Conservation (phyloP, 2,888 invertebrate species). For the Euphydryas editha region DNA sequence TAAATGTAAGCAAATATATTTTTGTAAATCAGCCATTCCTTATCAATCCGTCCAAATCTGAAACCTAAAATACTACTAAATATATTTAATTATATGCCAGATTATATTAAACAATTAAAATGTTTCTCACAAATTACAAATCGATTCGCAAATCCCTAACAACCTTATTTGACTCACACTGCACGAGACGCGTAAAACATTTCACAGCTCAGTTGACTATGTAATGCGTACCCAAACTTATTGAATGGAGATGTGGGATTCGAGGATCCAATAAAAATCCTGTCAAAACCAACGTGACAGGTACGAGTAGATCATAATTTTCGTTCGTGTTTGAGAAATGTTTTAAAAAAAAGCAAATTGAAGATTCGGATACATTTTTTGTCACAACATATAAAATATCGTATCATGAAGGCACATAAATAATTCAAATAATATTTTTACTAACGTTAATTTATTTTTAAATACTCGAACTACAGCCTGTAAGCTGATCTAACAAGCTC, state of each 20-base stretch:
- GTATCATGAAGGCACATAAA: too few relatives aligned
- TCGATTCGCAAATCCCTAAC: neutral
- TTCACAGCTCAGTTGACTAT: constrained; percentile 68
- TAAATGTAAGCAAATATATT: too few relatives aligned
- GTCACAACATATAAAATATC: too few relatives aligned
- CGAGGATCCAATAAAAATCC: constrained; percentile 77
- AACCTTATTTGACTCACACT: constrained; percentile 43
- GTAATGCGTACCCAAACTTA: constrained; percentile 74
- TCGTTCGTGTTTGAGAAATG: constrained; percentile 4
- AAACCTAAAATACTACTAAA: too few relatives aligned
- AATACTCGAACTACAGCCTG: too few relatives aligned
- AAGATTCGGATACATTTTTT: neutral
- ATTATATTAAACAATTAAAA: too few relatives aligned
- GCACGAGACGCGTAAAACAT: constrained; percentile 57
- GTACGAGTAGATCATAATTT: constrained; percentile 34
- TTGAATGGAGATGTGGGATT: constrained; percentile 74
- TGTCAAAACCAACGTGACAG: constrained; percentile 69
- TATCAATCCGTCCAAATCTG: too few relatives aligned
- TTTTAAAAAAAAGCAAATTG: neutral
- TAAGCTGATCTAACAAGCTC: too few relatives aligned
- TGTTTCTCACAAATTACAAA: neutral
- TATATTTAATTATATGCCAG: too few relatives aligned
- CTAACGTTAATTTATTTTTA: too few relatives aligned
- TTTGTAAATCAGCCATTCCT: too few relatives aligned
- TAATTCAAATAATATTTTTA: too few relatives aligned